A percentile compares a stretch with the other conserved stretches of the same genome.
phyloP scores from a whole-genome alignment of 1,140 invertebrate species.

The Sinella curviseta region DNA sequence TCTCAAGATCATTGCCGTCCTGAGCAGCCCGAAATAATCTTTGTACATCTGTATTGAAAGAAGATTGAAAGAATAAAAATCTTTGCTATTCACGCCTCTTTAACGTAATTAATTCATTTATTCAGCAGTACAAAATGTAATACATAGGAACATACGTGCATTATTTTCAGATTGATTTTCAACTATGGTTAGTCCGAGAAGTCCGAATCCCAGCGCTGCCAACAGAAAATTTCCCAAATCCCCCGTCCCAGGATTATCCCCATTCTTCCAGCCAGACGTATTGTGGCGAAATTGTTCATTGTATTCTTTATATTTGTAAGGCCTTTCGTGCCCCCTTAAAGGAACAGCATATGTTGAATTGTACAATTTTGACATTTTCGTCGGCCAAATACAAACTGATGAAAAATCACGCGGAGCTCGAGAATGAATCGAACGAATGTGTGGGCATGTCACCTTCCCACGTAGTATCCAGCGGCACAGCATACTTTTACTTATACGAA shows the following conservation, averaged over 20 bases:
- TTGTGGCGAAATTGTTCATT: background rate
- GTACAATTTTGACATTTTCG: background rate
- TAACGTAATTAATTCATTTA: background rate
- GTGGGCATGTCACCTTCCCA: too few species aligned
- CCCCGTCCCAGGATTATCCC: background rate
- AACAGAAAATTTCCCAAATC: background rate
- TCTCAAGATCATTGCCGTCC: constrained; percentile 63
- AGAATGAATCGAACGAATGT: too few species aligned
- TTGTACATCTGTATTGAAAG: constrained; percentile 45
- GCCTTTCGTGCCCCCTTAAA: background rate
- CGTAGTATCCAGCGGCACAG: too few species aligned
- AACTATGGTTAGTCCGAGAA: background rate
- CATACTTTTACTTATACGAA: too few species aligned
- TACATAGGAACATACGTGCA: background rate
- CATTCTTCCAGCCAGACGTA: background rate
- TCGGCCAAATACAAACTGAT: background rate
- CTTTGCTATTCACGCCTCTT: too few species aligned
- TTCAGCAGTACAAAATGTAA: background rate
- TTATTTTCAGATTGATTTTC: background rate
- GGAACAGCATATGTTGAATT: background rate
- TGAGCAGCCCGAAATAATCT: constrained; percentile 65
- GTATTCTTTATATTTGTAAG: background rate
- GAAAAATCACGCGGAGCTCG: background rate
- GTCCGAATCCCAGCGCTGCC: background rate
- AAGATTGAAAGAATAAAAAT: background rate